A percentile compares a stretch with the other conserved stretches of the same genome.
These are phyloP conservation scores for Plebejus argus DNA, from an alignment of 2,888 invertebrate genomes.

Conservation along the genomic window DNA sequence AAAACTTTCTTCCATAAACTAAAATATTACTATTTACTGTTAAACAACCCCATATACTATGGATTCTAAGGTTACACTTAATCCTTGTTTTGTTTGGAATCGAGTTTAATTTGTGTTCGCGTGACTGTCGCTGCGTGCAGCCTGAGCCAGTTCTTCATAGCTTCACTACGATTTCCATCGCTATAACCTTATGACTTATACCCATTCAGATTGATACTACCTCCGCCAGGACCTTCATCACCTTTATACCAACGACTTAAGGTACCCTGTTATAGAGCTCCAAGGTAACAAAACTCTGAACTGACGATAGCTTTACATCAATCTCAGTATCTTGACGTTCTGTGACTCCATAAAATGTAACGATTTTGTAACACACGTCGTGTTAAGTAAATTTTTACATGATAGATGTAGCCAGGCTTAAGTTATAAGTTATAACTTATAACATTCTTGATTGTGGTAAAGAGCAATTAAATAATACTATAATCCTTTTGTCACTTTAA, in stretches of 20 bases:
- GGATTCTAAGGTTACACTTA: neutral
- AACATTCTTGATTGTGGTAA: neutral
- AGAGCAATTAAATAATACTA: neutral
- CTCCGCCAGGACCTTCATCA: neutral
- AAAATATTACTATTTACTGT: too few relatives aligned
- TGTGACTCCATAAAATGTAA: conserved; percentile 19
- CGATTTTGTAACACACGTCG: conserved; percentile 1
- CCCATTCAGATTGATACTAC: neutral
- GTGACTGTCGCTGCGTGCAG: neutral
- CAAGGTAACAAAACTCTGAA: neutral
- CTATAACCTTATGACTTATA: neutral
- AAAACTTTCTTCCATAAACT: too few relatives aligned
- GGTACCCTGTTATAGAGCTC: neutral
- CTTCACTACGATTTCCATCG: conserved; percentile 2
- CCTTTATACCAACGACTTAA: neutral
- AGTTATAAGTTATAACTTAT: too few relatives aligned
- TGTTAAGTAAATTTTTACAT: neutral
- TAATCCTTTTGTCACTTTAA: neutral
- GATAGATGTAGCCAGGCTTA: neutral
- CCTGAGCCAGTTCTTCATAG: neutral
- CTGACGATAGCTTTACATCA: neutral
- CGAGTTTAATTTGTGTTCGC: neutral
- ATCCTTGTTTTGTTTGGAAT: neutral
- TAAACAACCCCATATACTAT: neutral
- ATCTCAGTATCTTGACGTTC: neutral